phyloP scores from a whole-genome alignment of 2,797 vertebrate genomes.

The Octomys mimax region DNA sequence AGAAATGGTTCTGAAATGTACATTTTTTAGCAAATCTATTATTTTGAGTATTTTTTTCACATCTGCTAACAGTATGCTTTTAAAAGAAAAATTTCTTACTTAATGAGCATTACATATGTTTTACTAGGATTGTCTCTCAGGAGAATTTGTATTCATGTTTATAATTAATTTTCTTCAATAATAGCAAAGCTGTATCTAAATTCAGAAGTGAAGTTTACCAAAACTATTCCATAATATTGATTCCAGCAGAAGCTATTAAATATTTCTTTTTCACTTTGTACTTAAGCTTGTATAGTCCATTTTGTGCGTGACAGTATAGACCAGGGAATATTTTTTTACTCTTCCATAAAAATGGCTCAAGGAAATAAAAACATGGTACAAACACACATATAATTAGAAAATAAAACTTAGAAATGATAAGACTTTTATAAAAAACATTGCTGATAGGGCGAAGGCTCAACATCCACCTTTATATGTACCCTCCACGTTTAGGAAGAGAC shows the following conservation, averaged over 20 bases:
- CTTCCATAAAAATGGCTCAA: not conserved
- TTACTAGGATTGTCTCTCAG: not conserved
- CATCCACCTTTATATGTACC: not conserved
- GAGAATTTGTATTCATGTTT: not conserved
- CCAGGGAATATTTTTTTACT: not conserved
- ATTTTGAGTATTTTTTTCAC: not conserved
- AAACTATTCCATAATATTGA: not conserved
- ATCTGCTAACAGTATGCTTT: not conserved
- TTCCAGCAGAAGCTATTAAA: not conserved
- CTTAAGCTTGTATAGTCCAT: not conserved
- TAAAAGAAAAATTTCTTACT: not conserved
- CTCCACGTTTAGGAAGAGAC: not conserved
- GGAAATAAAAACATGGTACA: not conserved
- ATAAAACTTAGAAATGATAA: not conserved
- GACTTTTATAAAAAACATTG: not conserved
- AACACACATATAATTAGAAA: not conserved
- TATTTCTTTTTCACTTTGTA: not conserved
- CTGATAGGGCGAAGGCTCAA: not conserved
- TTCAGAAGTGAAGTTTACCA: not conserved
- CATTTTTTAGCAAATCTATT: slow-evolving; percentile 16
- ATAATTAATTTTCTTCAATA: slow-evolving; percentile 10
- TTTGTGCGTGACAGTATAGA: not conserved
- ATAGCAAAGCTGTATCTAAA: not conserved
- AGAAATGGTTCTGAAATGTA: not conserved
- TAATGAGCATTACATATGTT: not conserved